Base-by-base conservation (phyloP, 2,113 vertebrate species). In the Bombycilla garrulus region DNA sequence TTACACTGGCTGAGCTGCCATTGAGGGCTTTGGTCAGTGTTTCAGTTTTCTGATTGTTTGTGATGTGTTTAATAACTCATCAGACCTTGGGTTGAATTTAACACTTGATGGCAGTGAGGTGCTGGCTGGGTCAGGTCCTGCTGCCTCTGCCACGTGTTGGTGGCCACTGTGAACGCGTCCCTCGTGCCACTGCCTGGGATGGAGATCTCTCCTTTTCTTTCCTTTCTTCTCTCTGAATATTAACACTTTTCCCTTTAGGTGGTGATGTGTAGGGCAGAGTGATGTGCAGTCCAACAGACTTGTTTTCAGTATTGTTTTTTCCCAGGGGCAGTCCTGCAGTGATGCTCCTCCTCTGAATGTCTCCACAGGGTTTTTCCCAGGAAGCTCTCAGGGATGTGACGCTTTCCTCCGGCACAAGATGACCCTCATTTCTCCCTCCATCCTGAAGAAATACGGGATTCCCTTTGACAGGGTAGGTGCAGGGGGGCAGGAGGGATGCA, bases 341-440 rank as follows among this genome's bases (percentile, higher is more conserved):
- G 60, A 92, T n/a, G 4, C 6, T 78, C 26, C 61, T 86, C 35
- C 78, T 40, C 13, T 82, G 22, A 18, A 31, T 97, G 81, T 67
- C 73, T 61, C 67, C 45, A 2, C 96, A 99, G 99, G 99, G 2
- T 99, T 99, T 96, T 99, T 99, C 87, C 99, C 99, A 0, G 99
- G 99, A 51, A 99, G 99, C 95, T 99, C 99, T 67, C 99, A 99
- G 97, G 99, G 99, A 61, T 99, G 99, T 4, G 99, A 99, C 4
- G 99, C 99, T 51, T 99, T 99, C 92, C 98, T 99, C 56, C 98
- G 99, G 15, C 99, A 99, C 98, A 99, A 99, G 98, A 99, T 99
- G 99, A 99, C 99, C 2, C 98, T 99, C 86, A 99, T 99, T 77
- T 99, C 99, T 0, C 99, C 99, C 48, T 99, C 99, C 15, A 99